These are phyloP conservation scores for Onychostruthus taczanowskii DNA, from an alignment of 2,113 vertebrate species.

Conservation along the genomic window DNA sequence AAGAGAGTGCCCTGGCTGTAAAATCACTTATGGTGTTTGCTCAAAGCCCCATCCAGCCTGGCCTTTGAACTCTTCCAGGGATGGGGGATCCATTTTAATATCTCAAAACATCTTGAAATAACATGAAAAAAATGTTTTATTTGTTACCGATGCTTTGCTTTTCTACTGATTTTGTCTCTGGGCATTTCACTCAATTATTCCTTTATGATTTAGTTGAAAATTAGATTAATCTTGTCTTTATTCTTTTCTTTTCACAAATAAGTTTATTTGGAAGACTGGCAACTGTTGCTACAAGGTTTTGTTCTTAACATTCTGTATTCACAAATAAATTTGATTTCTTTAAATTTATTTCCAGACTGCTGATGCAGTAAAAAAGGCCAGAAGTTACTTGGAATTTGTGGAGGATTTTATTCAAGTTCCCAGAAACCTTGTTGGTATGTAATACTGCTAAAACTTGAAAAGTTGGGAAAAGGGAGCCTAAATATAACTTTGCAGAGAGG, in stretches of 20 bases:
- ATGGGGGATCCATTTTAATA: neutral
- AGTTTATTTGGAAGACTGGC: neutral
- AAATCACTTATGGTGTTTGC: neutral
- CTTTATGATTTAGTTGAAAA: neutral
- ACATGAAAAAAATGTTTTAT: neutral
- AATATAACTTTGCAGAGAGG: neutral
- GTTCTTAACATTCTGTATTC: neutral
- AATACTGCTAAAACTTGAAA: conserved; percentile 44
- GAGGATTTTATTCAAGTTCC: conserved; percentile 86
- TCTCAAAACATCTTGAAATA: neutral
- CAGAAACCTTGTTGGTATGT: conserved; percentile 85
- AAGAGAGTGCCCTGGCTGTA: neutral
- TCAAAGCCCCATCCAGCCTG: neutral
- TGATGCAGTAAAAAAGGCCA: conserved; percentile 83
- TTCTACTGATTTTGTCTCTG: neutral
- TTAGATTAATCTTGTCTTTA: neutral
- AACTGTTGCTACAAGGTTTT: neutral
- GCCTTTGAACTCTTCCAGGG: neutral
- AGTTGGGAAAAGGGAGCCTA: neutral
- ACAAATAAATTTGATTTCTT: neutral
- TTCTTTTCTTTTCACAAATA: neutral
- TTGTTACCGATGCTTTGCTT: neutral
- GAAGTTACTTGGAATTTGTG: conserved; percentile 85
- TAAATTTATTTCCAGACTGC: conserved; percentile 72
- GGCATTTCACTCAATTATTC: neutral